These are phyloP conservation scores for Halcyon smyrnensis DNA, from an alignment of 2,797 vertebrate genomes.

Conservation along the genomic window DNA sequence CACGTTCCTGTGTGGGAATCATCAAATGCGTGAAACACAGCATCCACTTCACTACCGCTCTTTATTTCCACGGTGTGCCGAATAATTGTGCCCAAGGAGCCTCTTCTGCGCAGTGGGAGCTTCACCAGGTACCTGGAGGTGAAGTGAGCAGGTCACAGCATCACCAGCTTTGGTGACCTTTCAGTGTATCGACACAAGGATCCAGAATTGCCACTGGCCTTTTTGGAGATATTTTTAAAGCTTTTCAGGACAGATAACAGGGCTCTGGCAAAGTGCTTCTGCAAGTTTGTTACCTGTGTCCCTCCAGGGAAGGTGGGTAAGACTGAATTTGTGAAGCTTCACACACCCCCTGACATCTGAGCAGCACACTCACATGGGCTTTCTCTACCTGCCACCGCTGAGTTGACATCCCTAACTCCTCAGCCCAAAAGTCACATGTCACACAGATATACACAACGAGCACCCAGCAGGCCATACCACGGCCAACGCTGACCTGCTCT, in stretches of 20 bases:
- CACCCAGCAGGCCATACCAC: background rate
- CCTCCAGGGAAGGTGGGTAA: background rate
- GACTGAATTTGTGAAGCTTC: background rate
- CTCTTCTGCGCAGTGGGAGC: background rate
- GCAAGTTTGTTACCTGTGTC: fast-evolving
- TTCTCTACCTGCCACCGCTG: background rate
- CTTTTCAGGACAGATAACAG: fast-evolving
- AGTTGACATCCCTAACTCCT: background rate
- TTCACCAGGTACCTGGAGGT: fast-evolving
- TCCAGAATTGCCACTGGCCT: background rate
- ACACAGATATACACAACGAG: fast-evolving
- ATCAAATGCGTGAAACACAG: background rate
- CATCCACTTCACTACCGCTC: background rate
- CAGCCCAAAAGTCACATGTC: background rate
- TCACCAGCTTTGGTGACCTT: background rate
- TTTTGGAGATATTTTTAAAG: background rate
- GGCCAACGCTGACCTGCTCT: background rate
- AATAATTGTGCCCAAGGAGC: background rate
- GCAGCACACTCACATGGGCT: background rate
- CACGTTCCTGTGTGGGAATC: background rate
- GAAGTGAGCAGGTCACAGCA: background rate
- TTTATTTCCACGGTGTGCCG: background rate
- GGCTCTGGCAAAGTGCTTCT: background rate
- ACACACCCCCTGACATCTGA: background rate
- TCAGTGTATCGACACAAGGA: background rate